These are phyloP conservation scores for Oplegnathus fasciatus DNA, from an alignment of 2,113 vertebrate species.

Conservation along the genomic window DNA sequence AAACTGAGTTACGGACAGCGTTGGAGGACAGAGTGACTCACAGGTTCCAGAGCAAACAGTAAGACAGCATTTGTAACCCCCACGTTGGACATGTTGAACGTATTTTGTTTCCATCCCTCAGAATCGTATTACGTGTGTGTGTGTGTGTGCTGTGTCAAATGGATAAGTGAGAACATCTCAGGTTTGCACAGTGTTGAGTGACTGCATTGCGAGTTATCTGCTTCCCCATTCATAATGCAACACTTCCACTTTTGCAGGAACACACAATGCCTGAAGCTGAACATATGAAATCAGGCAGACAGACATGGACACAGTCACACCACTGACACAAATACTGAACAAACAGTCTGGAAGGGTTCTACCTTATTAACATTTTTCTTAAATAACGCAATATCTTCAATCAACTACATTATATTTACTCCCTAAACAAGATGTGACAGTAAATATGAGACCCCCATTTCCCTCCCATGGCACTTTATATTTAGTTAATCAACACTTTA, in stretches of 20 bases:
- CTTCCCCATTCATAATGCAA: conserved; percentile 76
- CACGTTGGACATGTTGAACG: background rate
- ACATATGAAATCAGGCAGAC: conserved; percentile 37
- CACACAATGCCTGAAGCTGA: conserved; percentile 40
- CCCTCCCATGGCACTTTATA: background rate
- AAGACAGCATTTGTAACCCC: conserved; percentile 35
- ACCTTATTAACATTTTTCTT: background rate
- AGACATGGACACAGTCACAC: background rate
- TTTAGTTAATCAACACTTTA: background rate
- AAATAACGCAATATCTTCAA: background rate
- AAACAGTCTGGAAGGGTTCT: background rate
- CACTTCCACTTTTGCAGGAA: conserved; percentile 71
- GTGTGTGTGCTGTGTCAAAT: conserved; percentile 22
- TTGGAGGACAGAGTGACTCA: conserved; percentile 77
- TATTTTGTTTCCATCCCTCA: conserved; percentile 7
- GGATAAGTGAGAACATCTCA: conserved; percentile 49
- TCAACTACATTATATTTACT: background rate
- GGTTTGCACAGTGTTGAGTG: conserved; percentile 57
- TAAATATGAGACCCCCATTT: background rate
- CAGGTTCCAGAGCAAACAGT: conserved; percentile 83
- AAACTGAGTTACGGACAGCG: conserved; percentile 61
- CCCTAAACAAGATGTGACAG: background rate
- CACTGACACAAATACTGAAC: background rate
- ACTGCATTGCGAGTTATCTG: conserved; percentile 37
- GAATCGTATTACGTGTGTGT: conserved; percentile 37